These are phyloP conservation scores for Pterois miles DNA, from an alignment of 2,797 vertebrate species.

Conservation along the genomic window DNA sequence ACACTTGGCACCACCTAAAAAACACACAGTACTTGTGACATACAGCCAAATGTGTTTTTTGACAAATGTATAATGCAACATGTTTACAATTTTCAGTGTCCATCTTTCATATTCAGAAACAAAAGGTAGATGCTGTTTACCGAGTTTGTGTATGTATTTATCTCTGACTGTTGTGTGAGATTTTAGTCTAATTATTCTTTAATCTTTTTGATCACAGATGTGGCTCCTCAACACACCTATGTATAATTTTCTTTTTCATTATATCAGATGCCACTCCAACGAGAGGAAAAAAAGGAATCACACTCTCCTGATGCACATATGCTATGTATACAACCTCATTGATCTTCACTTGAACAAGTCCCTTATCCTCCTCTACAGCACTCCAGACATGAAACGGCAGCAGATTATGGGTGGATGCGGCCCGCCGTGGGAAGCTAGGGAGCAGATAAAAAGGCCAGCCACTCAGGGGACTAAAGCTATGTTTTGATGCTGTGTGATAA, in stretches of 20 bases:
- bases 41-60: conserved; percentile 76
- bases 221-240: conserved; percentile 6
- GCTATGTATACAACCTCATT: conserved; percentile 77
- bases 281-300: conserved; percentile 48
- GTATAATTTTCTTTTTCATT: conserved; percentile 54
- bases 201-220: neutral
- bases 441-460: conserved; percentile 76
- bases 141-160: neutral
- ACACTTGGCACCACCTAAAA: conserved; percentile 73
- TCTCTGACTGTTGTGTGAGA: neutral
- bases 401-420: conserved; percentile 80
- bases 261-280: conserved; percentile 57
- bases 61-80: conserved; percentile 77
- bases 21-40: conserved; percentile 75
- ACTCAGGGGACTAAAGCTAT: conserved; percentile 72
- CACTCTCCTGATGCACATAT: conserved; percentile 61
- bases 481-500: conserved; percentile 81
- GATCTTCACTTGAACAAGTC: conserved; percentile 80
- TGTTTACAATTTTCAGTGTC: conserved; percentile 66
- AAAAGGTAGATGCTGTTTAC: conserved; percentile 49
- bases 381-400: conserved; percentile 78
- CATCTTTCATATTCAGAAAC: conserved; percentile 49
- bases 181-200: conserved; percentile 19
- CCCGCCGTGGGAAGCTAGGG: conserved; percentile 76
- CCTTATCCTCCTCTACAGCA: conserved; percentile 74